Evolutionary conservation across 2,797 vertebrate species (phyloP).

Genomic region (Holocentrus rufus): DNA sequence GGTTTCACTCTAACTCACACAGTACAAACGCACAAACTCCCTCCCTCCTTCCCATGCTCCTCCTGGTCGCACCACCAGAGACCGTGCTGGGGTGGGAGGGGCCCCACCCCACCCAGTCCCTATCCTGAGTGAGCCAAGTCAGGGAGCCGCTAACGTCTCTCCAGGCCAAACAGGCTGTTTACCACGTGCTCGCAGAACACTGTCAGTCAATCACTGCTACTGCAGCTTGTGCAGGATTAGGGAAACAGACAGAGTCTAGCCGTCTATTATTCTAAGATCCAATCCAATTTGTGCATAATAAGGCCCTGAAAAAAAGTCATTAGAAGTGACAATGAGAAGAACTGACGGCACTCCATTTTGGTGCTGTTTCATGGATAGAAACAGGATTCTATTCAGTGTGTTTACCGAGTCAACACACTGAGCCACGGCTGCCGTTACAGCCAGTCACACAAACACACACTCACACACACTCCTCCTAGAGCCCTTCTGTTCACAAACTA

Average conservation of each 20-base stretch:
- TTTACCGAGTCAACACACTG: slow-evolving; percentile 49
- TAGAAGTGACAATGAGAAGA: background rate
- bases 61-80: slow-evolving; percentile 70
- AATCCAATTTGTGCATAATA: background rate
- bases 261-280: background rate
- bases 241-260: background rate
- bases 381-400: slow-evolving; percentile 27
- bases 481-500: background rate
- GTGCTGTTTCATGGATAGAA: slow-evolving; percentile 12
- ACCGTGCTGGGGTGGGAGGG: slow-evolving; percentile 40
- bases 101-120: slow-evolving; percentile 43
- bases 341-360: background rate
- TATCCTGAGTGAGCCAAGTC: slow-evolving; percentile 37
- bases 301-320: slow-evolving; percentile 10
- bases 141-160: slow-evolving; percentile 23
- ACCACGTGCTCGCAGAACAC: slow-evolving; percentile 46
- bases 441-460: slow-evolving; percentile 37
- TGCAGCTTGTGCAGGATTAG: background rate
- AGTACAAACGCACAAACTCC: slow-evolving; percentile 29
- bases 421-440: slow-evolving; percentile 24
- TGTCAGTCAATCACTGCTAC: slow-evolving; percentile 14
- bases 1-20: slow-evolving; percentile 58
- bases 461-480: slow-evolving; percentile 28
- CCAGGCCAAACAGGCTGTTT: slow-evolving; percentile 50
- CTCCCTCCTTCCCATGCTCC: slow-evolving; percentile 55